Evolutionary conservation across 2,797 vertebrate genomes (phyloP).

Genomic region (Coendou prehensilis): DNA sequence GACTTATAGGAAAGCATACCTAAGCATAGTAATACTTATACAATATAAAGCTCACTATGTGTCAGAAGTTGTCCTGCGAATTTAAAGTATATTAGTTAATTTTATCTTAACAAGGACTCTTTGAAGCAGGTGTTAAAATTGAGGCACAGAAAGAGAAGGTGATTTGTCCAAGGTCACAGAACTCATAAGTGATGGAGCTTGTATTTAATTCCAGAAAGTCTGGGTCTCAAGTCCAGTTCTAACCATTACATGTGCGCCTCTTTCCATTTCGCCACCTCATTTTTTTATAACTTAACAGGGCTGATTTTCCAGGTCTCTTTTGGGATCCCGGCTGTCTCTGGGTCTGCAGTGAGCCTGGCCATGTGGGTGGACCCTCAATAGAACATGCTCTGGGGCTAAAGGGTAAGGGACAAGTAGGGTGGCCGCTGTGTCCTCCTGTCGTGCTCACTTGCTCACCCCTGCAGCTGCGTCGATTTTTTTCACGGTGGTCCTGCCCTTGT

Average conservation of each 20-base stretch:
- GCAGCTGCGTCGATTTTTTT: not conserved
- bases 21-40: not conserved
- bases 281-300: not conserved
- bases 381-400: not conserved
- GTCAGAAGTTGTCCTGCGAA: not conserved
- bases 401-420: not conserved
- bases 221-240: not conserved
- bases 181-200: not conserved
- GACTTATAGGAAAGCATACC: not conserved
- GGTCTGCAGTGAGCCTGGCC: not conserved
- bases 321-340: not conserved
- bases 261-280: not conserved
- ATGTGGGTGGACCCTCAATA: not conserved
- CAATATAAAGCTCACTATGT: not conserved
- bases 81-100: not conserved
- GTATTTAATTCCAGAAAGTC: not conserved
- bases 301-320: not conserved
- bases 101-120: not conserved
- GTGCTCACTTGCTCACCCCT: not conserved
- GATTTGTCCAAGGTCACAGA: not conserved
- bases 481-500: not conserved
- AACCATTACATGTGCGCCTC: not conserved
- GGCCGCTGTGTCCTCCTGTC: accelerated
- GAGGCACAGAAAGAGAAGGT: not conserved
- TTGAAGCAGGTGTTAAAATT: not conserved